Evolutionary conservation across 1,140 invertebrate genomes (phyloP).

Genomic region (Grapholita molesta): DNA sequence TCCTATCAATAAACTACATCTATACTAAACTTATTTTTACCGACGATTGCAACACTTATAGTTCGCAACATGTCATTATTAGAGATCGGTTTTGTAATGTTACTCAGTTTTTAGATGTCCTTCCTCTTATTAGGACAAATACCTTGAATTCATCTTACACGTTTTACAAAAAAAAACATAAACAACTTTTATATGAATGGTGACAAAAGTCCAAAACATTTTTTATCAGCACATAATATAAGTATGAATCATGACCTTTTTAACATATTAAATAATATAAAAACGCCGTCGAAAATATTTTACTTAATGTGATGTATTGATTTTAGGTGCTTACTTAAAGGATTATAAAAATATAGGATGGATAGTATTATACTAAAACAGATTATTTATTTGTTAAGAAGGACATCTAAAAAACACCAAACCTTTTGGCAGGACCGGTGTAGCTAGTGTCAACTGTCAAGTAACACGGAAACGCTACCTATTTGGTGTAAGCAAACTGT

Average conservation of each 20-base stretch:
- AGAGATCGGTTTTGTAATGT: conserved; percentile 53
- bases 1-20: not conserved
- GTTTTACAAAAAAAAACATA: conserved; percentile 15
- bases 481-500: conserved; percentile 50
- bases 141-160: not conserved
- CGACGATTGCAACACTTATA: conserved; percentile 73
- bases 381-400: conserved; percentile 34
- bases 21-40: conserved; percentile 69
- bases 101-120: conserved; percentile 37
- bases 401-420: conserved; percentile 61
- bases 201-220: too few species aligned
- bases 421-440: conserved; percentile 48
- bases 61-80: conserved; percentile 68
- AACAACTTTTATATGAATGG: too few species aligned
- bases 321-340: too few species aligned
- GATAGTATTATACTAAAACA: not conserved
- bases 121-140: conserved; percentile 21
- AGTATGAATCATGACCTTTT: too few species aligned
- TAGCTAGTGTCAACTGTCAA: conserved; percentile 33
- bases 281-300: not conserved
- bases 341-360: too few species aligned
- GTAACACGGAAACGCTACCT: conserved; percentile 49
- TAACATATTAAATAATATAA: conserved; percentile 12
- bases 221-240: too few species aligned
- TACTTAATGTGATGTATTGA: not conserved